Evolutionary conservation across 2,113 vertebrate genomes (phyloP).

Genomic region (Cottus gobio): DNA sequence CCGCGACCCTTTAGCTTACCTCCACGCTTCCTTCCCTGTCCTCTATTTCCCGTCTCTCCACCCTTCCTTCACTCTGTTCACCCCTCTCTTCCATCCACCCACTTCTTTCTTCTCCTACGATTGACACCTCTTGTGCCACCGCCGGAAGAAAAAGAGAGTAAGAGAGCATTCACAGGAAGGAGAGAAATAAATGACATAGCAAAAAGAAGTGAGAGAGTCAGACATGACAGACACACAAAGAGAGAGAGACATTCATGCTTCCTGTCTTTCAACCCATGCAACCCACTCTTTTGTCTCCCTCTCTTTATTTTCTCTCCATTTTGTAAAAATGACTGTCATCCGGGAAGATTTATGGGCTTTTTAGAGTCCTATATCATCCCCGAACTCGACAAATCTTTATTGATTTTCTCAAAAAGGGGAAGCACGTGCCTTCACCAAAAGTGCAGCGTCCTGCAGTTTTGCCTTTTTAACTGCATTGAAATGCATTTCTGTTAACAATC

Average conservation of each 20-base stretch:
- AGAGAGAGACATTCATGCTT: constrained; percentile 15
- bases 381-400: constrained; percentile 47
- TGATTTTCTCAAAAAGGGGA: constrained; percentile 31
- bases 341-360: constrained; percentile 50
- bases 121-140: constrained; percentile 12
- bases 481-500: constrained; percentile 12
- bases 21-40: constrained; percentile 43
- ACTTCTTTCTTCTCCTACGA: background rate
- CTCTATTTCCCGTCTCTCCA: constrained; percentile 32
- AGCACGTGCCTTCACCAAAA: constrained; percentile 17
- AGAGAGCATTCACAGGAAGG: constrained; percentile 6
- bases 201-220: constrained; percentile 24
- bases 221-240: constrained; percentile 14
- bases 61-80: constrained; percentile 20
- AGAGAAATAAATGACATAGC: constrained; percentile 24
- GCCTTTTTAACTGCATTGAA: constrained; percentile 15
- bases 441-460: constrained; percentile 7
- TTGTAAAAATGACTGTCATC: constrained; percentile 51
- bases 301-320: constrained; percentile 47
- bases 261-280: constrained; percentile 51
- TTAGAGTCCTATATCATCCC: constrained; percentile 24
- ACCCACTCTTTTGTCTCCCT: constrained; percentile 29
- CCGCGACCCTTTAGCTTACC: constrained; percentile 51
- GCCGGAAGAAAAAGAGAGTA: background rate
- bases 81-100: constrained; percentile 5